Base-by-base conservation (phyloP, 2,797 vertebrate genomes). In the Hoplostethus atlanticus region DNA sequence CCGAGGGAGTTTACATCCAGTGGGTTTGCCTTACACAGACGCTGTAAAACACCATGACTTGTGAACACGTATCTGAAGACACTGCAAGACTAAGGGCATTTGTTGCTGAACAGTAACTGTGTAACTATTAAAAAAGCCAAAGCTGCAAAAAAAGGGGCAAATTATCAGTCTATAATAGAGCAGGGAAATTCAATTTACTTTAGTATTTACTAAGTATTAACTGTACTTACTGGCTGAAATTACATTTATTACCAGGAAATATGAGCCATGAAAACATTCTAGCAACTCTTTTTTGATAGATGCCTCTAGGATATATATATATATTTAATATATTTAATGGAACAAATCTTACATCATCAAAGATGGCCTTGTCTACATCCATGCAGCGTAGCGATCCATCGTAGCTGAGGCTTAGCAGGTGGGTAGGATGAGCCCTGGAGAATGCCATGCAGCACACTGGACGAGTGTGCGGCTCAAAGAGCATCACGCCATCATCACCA, bases 371-470 rank as follows among this genome's bases (percentile, higher is more conserved):
- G 42, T 95, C 93, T 10, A 98, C 81, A 7, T 98, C 97, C 0
- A 95, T 96, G 40, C 95, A 95, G 47, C 96, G 95, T 25, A 97
- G 47, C 0, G 87, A 92, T 3, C 96, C 95, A 1, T 97, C 96
- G 0, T 88, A 90, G 90, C 97, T 96, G 28, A 95, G 86, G 17
- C 96, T 96, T 73, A 98, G 82, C 66, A 98, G 66, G 16, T 96
- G 95, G 6, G 91, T 83, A 0, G 96, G 91, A 12, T 94, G 87
- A 47, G 73, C 71, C 0, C 84, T 93, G 21, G 96, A 97, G 70
- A 98, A 98, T 3, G 93, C 87, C 91, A 98, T 86, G 85, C 94
- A 95, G 88, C 42, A 68, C 16, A 97, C 91, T 0, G 84, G 17
- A 5, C 83, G 44, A 42, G 66, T 91, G 84, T 99, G 97, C 0